A percentile compares a stretch with the other conserved stretches of the same genome.
Conservation (phyloP, 2,888 invertebrate species). For the Aquatica leii region DNA sequence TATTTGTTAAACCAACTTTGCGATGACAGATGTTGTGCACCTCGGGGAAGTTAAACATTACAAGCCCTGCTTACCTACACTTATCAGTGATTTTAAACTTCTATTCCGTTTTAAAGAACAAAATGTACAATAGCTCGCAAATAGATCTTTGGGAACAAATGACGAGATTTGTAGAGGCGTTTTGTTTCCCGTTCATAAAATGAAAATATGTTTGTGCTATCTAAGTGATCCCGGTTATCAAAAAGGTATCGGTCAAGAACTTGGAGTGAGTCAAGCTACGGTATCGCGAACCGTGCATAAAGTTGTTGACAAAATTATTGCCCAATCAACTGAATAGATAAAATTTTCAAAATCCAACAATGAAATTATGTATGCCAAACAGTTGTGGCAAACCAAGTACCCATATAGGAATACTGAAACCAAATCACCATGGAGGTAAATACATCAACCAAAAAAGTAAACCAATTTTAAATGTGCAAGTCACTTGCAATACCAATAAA, state of each 20-base stretch:
- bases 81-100: background rate
- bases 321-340: background rate
- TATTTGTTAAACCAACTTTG: no score
- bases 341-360: no score
- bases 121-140: background rate
- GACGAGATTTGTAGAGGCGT: conserved; percentile 1
- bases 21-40: background rate
- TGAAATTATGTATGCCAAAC: conserved; percentile 5
- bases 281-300: background rate
- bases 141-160: background rate
- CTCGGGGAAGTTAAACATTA: background rate
- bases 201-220: conserved; percentile 16
- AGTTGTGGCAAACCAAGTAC: conserved; percentile 20
- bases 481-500: conserved; percentile 17
- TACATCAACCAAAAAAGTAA: conserved; percentile 29
- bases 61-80: background rate
- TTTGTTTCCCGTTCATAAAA: conserved; percentile 18
- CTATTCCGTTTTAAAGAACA: background rate
- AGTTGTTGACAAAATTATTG: conserved; percentile 3
- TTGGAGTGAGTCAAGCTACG: conserved; percentile 16
- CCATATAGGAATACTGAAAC: conserved; percentile 28
- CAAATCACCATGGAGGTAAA: conserved; percentile 22
- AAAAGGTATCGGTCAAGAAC: conserved; percentile 14
- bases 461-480: conserved; percentile 28
- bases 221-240: background rate